Conservation (phyloP, 2,888 invertebrate species). For the Lucinisca nassula region DNA sequence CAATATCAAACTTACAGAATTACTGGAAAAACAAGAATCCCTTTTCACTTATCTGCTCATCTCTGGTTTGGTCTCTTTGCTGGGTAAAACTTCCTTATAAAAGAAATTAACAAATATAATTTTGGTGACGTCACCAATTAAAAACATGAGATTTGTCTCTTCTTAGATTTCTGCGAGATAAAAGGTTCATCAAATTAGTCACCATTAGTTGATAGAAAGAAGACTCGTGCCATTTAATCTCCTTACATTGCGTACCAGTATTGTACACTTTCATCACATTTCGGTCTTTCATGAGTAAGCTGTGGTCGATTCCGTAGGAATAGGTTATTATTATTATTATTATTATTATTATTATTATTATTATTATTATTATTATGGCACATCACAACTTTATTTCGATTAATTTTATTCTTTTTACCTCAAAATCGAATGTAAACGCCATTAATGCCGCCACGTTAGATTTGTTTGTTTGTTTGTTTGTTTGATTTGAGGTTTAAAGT, state of each 20-base stretch:
- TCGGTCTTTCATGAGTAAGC: no score
- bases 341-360: no score
- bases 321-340: no score
- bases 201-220: neutral
- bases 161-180: neutral
- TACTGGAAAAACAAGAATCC: neutral
- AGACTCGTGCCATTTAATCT: conserved; percentile 39
- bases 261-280: neutral
- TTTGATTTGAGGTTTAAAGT: no score
- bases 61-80: neutral
- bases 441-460: neutral
- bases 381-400: no score
- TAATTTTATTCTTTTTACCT: neutral
- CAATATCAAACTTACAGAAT: neutral
- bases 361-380: no score
- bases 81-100: neutral
- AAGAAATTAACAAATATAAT: neutral
- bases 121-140: conserved; percentile 9
- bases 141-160: neutral
- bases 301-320: no score
- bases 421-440: neutral
- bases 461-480: no score
- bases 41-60: no score
- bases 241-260: conserved; percentile 10
- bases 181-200: conserved; percentile 29